Evolutionary conservation across 2,113 vertebrate species (phyloP).

Genomic region (Neogobius melanostomus): DNA sequence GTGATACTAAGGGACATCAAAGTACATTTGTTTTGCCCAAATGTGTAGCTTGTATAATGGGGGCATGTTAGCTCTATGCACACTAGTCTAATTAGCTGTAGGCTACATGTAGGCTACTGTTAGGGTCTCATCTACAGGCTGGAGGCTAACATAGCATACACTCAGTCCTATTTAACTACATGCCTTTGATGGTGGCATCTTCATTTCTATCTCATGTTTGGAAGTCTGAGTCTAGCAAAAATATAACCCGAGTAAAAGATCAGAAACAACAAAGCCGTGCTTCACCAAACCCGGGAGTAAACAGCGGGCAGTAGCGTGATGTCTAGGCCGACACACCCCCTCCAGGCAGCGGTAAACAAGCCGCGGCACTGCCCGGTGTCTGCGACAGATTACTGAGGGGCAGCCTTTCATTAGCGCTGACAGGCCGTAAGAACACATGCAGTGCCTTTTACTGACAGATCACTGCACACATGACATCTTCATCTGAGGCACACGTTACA

Average conservation of each 20-base stretch:
- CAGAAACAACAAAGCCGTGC: slow-evolving; percentile 7
- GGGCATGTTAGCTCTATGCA: too few species aligned
- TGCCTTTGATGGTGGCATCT: slow-evolving; percentile 2
- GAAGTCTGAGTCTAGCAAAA: slow-evolving; percentile 19
- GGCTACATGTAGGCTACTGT: too few species aligned
- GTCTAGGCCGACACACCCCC: slow-evolving; percentile 67
- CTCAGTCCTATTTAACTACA: too few species aligned
- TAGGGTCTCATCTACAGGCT: not conserved
- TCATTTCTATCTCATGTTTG: slow-evolving; percentile 9
- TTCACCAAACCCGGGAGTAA: slow-evolving; percentile 25
- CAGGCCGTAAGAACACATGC: slow-evolving; percentile 20
- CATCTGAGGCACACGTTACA: slow-evolving; percentile 30
- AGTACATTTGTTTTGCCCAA: too few species aligned
- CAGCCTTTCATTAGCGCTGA: slow-evolving; percentile 6
- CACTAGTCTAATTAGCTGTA: too few species aligned
- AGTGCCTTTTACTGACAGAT: slow-evolving; percentile 35
- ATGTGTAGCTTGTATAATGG: too few species aligned
- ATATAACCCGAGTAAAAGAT: slow-evolving; percentile 37
- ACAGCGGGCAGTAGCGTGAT: slow-evolving; percentile 54
- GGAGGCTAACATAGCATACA: too few species aligned
- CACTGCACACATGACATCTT: slow-evolving; percentile 46
- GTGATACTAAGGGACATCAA: too few species aligned
- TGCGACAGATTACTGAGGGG: slow-evolving; percentile 5
- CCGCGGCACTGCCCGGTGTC: slow-evolving; percentile 18
- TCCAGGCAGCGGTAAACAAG: slow-evolving; percentile 59